Conservation (phyloP, 2,888 invertebrate genomes). For the Deilephila elpenor region DNA sequence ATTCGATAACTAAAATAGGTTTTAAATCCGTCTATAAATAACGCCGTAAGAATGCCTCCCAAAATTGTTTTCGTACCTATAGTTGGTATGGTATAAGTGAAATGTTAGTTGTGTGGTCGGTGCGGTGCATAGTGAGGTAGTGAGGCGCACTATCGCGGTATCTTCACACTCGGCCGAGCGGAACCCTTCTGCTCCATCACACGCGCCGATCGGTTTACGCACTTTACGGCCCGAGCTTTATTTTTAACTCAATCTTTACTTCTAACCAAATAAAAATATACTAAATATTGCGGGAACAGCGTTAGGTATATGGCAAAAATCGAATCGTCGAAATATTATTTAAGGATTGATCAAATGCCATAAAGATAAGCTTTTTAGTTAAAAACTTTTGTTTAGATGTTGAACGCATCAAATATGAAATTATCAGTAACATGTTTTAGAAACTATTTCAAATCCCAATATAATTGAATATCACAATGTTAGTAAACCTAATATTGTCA, state of each 20-base stretch:
- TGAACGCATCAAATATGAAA: neutral
- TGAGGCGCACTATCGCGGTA: constrained; percentile 80
- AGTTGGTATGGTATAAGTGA: neutral
- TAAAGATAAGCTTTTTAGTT: too few relatives aligned
- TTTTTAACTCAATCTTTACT: constrained; percentile 50
- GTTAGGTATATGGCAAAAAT: neutral
- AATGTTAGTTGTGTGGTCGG: neutral
- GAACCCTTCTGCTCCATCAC: constrained; percentile 77
- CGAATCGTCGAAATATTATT: too few relatives aligned
- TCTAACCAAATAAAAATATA: neutral
- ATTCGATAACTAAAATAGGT: too few relatives aligned
- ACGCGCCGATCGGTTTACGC: constrained; percentile 57
- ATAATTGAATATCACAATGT: neutral
- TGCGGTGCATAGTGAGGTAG: constrained; percentile 65
- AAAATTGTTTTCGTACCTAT: too few relatives aligned
- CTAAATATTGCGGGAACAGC: neutral
- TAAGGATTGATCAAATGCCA: too few relatives aligned
- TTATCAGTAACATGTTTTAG: neutral
- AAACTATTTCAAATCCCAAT: neutral
- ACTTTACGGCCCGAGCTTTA: constrained; percentile 50
- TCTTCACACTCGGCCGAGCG: constrained; percentile 76
- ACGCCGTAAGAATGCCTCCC: neutral
- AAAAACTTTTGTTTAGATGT: neutral
- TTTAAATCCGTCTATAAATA: too few relatives aligned
- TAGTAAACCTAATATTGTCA: neutral